Percentiles rank a stretch among this genome's conserved stretches.
Evolutionary conservation across 2,113 vertebrate genomes (phyloP).

Genomic region (Dascyllus trimaculatus): DNA sequence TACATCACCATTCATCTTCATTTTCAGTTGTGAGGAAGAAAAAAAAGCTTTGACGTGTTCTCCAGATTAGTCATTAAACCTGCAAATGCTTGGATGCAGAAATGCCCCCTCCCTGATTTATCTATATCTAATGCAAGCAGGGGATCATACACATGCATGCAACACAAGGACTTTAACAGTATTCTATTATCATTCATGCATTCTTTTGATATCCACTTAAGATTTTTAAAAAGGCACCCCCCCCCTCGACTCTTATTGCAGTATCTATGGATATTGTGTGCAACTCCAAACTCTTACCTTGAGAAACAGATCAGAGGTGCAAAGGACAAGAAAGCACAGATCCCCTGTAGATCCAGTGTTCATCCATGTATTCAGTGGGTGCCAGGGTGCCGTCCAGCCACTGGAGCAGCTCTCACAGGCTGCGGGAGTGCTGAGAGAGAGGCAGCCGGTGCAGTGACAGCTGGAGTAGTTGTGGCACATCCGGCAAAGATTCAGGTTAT

Average conservation of each 20-base stretch:
- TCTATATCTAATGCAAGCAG: slow-evolving; percentile 50
- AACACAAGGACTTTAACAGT: slow-evolving; percentile 35
- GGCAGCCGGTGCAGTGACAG: slow-evolving; percentile 77
- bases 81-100: slow-evolving; percentile 56
- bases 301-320: slow-evolving; percentile 79
- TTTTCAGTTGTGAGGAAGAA: slow-evolving; percentile 12
- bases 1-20: slow-evolving; percentile 38
- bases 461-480: slow-evolving; percentile 82
- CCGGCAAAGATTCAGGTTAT: slow-evolving; percentile 74
- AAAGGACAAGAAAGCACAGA: slow-evolving; percentile 79
- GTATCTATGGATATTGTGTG: slow-evolving; percentile 43
- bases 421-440: slow-evolving; percentile 66
- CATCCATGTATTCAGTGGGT: slow-evolving; percentile 76
- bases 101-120: slow-evolving; percentile 55
- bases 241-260: slow-evolving; percentile 18
- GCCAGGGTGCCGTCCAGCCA: slow-evolving; percentile 69
- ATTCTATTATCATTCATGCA: slow-evolving; percentile 23
- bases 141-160: slow-evolving; percentile 36
- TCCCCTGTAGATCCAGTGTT: slow-evolving; percentile 69
- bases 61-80: slow-evolving; percentile 49
- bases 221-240: slow-evolving; percentile 14
- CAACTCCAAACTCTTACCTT: slow-evolving; percentile 78
- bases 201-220: slow-evolving; percentile 22
- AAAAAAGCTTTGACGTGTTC: slow-evolving; percentile 20
- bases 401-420: slow-evolving; percentile 69